phyloP scores from a whole-genome alignment of 1,140 invertebrate genomes.

The Papilio aristodemus region DNA sequence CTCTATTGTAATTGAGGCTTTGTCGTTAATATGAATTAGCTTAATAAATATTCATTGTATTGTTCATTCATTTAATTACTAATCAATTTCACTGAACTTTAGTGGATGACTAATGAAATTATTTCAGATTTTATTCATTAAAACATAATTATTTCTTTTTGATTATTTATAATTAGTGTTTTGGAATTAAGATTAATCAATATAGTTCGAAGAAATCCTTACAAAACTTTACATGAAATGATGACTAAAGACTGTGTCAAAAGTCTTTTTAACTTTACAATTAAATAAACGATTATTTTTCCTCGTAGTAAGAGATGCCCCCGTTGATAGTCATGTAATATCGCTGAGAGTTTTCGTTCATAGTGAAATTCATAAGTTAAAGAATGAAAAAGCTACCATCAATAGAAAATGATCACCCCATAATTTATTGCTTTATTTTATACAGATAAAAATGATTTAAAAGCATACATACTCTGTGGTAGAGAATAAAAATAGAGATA shows the following conservation, averaged over 20 bases:
- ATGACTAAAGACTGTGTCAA: neutral
- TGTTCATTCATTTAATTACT: slow-evolving; percentile 17
- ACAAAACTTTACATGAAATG: neutral
- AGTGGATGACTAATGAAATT: slow-evolving; percentile 12
- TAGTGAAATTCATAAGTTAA: too few species aligned
- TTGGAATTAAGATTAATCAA: neutral
- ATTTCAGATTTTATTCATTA: neutral
- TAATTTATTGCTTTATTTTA: too few species aligned
- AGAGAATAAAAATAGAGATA: too few species aligned
- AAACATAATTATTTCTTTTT: neutral
- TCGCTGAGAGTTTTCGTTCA: too few species aligned
- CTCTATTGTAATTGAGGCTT: slow-evolving; percentile 42
- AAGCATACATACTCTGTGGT: too few species aligned
- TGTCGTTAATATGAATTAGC: slow-evolving; percentile 16
- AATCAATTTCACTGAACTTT: slow-evolving; percentile 18
- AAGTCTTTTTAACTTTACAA: too few species aligned
- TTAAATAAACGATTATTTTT: too few species aligned
- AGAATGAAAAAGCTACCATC: too few species aligned
- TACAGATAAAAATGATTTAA: too few species aligned
- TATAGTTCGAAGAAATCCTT: neutral
- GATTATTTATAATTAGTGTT: neutral
- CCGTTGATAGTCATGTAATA: too few species aligned
- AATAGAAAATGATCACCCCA: too few species aligned
- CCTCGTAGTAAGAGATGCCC: too few species aligned
- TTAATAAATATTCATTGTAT: slow-evolving; percentile 17